Conservation (phyloP, 2,797 vertebrate species). For the Platalea minor region DNA sequence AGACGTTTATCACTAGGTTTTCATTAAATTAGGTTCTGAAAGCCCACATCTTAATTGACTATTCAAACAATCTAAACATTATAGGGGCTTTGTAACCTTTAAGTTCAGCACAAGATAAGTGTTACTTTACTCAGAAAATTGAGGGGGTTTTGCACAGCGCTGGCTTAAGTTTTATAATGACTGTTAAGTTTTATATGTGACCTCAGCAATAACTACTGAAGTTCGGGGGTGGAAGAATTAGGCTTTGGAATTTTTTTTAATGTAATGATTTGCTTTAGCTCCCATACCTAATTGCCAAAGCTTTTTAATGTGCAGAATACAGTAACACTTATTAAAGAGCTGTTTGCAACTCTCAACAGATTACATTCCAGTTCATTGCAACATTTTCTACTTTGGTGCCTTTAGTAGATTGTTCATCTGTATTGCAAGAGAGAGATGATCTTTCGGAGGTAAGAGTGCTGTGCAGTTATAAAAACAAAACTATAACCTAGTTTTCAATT, state of each 20-base stretch:
- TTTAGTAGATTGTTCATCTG: conserved; percentile 97
- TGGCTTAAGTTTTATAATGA: not conserved
- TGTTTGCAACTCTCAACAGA: conserved; percentile 75
- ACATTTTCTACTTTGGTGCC: conserved; percentile 98
- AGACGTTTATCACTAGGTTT: not conserved
- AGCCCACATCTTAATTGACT: not conserved
- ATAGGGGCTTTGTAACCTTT: not conserved
- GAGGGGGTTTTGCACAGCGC: not conserved
- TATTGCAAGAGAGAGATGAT: conserved; percentile 88
- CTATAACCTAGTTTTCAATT: not conserved
- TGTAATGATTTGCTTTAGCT: not conserved
- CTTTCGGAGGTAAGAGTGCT: conserved; percentile 85
- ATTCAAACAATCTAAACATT: not conserved
- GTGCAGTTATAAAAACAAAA: not conserved
- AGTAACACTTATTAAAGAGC: not conserved
- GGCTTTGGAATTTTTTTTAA: not conserved
- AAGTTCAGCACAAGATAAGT: not conserved
- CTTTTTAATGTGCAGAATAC: not conserved
- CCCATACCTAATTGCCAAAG: not conserved
- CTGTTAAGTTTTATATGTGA: not conserved
- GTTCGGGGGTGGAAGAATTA: not conserved
- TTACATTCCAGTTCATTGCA: conserved; percentile 99
- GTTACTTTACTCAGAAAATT: not conserved
- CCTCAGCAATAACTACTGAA: not conserved
- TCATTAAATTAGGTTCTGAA: not conserved